Base-by-base conservation (phyloP, 2,888 invertebrate genomes). In the Stenolophus ochropezus region DNA sequence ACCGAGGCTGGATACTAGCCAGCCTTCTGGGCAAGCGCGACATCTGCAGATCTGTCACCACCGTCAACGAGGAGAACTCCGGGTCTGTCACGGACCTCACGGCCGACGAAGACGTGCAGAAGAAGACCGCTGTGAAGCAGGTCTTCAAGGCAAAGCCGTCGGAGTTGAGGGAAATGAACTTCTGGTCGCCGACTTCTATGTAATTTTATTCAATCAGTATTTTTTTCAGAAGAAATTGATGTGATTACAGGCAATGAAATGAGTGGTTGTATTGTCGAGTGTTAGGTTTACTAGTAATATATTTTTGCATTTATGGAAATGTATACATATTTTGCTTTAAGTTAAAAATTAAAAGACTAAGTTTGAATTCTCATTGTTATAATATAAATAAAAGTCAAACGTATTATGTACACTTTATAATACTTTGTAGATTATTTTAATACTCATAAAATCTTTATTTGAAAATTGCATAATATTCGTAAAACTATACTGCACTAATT, bases 171-270 rank as follows among this genome's bases (percentile, higher is more conserved):
- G 96, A 96, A 89, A 94, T 96, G 93, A 96, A 96, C 88, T 96
- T 95, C 89, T 95, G 95, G 95, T 94, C 95, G 4, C 96, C 96
- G 0, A 95, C 95, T 5, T 95, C 95, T 0, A 95, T 95, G 95
- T 96, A 92, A 89, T 42, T 82, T 78, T 18, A 20, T 42, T 33
- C 42, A 20, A 23, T 73, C 73, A 73, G 73, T 73, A 49, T 73
- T 49, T 73, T 47, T 73, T 69, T 18, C 18, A 18, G 6, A 18
- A 20, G 33, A 69, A 27, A 6, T 73, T 49, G n/a, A 73, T 14
- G 49, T 73, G 73, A 73, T n/a, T 73, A 47, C 49, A 69, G 47
- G 21, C 49, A 21, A 47, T 49, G 27, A 49, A 47, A 4, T 73
- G 73, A 42, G 20, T 73, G 73, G n/a, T 21, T 73, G 49, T 27